Evolutionary conservation across 2,888 invertebrate species (phyloP).

Genomic region (Tetramorium bicarinatum): DNA sequence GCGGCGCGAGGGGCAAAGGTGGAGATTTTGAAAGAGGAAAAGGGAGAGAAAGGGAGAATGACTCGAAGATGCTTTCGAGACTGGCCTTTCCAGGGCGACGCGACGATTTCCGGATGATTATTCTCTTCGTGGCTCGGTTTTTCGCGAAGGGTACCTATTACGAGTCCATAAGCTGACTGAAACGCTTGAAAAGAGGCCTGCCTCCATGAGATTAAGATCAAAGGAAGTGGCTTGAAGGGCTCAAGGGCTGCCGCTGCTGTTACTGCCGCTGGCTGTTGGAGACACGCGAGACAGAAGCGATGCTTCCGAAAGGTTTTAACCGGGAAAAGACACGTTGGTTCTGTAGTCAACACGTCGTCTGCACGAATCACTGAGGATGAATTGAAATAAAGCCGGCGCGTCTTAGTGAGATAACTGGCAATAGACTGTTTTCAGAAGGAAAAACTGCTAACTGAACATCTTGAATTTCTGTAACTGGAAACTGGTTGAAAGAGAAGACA

Average conservation of each 20-base stretch:
- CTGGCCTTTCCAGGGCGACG: conserved; percentile 66
- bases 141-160: conserved; percentile 76
- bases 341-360: conserved; percentile 62
- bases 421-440: conserved; percentile 54
- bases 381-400: conserved; percentile 70
- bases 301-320: conserved; percentile 40
- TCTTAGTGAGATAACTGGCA: conserved; percentile 63
- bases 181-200: conserved; percentile 79
- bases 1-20: conserved; percentile 12
- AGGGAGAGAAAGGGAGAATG: not conserved
- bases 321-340: conserved; percentile 62
- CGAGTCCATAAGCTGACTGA: conserved; percentile 71
- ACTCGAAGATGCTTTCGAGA: conserved; percentile 70
- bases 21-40: conserved; percentile 31
- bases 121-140: conserved; percentile 76
- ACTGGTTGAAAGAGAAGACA: not conserved
- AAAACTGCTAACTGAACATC: not conserved
- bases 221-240: conserved; percentile 78
- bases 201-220: conserved; percentile 81
- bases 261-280: conserved; percentile 63
- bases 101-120: conserved; percentile 78
- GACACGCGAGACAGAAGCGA: conserved; percentile 48
- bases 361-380: conserved; percentile 59
- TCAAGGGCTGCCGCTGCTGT: conserved; percentile 61
- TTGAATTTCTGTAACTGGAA: not conserved